phyloP scores from a whole-genome alignment of 1,140 invertebrate genomes.

The Archivesica marissinica region DNA sequence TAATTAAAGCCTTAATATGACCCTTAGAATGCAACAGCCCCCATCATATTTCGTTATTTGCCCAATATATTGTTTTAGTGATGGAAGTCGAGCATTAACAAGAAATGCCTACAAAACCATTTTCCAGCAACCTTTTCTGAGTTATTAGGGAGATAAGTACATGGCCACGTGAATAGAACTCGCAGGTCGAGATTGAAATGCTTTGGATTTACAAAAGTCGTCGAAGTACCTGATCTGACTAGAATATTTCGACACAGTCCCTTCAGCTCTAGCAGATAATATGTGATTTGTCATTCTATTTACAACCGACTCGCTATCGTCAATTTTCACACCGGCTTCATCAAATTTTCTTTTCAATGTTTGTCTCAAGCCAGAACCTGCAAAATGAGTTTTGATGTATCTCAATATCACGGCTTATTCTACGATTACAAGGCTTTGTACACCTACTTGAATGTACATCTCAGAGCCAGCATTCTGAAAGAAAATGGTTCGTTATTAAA shows the following conservation, averaged over 20 bases:
- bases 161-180: slow-evolving; percentile 55
- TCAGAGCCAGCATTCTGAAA: slow-evolving; percentile 53
- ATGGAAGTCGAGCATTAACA: too few relatives aligned
- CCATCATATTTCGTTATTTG: too few relatives aligned
- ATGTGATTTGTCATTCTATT: slow-evolving; percentile 5
- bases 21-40: too few relatives aligned
- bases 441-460: neutral
- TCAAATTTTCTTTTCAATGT: neutral
- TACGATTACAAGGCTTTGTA: too few relatives aligned
- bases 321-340: neutral
- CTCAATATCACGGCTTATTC: too few relatives aligned
- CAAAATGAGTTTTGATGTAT: too few relatives aligned
- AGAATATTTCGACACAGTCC: slow-evolving; percentile 33
- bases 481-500: slow-evolving; percentile 10
- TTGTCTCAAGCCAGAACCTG: slow-evolving; percentile 18
- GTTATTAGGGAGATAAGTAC: slow-evolving; percentile 51
- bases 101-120: too few relatives aligned
- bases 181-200: slow-evolving; percentile 22
- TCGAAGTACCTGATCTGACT: slow-evolving; percentile 23
- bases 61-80: too few relatives aligned
- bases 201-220: slow-evolving; percentile 1
- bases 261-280: slow-evolving; percentile 14
- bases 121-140: too few relatives aligned
- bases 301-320: neutral
- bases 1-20: too few relatives aligned